Conservation (phyloP, 2,797 vertebrate species). For the Stomatorhinus walkeri region DNA sequence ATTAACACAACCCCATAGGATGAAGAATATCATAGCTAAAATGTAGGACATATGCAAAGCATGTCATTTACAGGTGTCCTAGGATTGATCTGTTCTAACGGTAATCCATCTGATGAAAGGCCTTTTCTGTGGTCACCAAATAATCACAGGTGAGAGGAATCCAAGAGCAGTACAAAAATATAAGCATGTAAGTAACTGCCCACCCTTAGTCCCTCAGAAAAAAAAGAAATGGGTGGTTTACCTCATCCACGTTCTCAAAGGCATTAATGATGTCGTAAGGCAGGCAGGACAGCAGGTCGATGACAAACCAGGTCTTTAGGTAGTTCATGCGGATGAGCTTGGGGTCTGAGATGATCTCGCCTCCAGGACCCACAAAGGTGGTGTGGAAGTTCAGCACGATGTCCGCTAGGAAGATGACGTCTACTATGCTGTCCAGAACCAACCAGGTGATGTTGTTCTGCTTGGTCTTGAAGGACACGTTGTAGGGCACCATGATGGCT, state of each 20-base stretch:
- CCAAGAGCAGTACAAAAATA: background rate
- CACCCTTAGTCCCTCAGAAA: background rate
- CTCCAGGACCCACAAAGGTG: constrained; percentile 89
- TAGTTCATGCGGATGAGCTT: constrained; percentile 97
- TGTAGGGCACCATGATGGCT: constrained; percentile 98
- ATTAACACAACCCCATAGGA: background rate
- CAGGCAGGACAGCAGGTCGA: constrained; percentile 93
- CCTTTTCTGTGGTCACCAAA: background rate
- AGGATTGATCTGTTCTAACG: background rate
- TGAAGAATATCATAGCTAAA: background rate
- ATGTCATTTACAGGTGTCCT: background rate
- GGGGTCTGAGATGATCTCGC: constrained; percentile 93
- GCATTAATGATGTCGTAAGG: constrained; percentile 98
- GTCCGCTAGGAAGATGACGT: constrained; percentile 91
- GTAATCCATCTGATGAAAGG: background rate
- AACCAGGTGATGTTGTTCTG: constrained; percentile 94
- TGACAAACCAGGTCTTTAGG: constrained; percentile 98
- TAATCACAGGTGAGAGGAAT: background rate
- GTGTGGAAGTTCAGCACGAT: constrained; percentile 98
- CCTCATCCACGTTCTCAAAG: constrained; percentile 93
- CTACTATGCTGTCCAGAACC: constrained; percentile 90
- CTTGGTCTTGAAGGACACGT: constrained; percentile 92
- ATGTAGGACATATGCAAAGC: background rate
- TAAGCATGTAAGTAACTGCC: background rate
- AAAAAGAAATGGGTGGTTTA: constrained; percentile 45